phyloP scores from a whole-genome alignment of 2,113 vertebrate genomes.

The Chaetorhynchus papuensis region DNA sequence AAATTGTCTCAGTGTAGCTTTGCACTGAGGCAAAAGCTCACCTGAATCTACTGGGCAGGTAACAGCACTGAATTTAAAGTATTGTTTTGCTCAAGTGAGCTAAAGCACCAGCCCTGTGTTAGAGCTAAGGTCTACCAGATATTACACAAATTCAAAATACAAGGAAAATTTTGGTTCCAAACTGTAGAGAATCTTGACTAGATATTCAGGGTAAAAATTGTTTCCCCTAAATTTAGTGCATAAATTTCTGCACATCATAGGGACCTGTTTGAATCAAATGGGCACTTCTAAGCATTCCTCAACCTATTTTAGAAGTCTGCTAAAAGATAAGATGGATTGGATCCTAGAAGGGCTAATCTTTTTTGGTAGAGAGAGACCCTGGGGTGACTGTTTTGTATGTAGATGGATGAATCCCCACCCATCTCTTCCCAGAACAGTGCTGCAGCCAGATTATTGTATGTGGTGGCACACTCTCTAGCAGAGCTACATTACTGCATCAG shows the following conservation, averaged over 20 bases:
- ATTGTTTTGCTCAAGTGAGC: background rate
- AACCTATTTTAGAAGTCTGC: background rate
- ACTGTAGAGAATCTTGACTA: background rate
- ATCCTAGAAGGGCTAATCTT: background rate
- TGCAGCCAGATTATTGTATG: background rate
- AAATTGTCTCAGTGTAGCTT: background rate
- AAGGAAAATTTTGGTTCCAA: background rate
- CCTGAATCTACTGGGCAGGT: background rate
- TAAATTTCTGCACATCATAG: background rate
- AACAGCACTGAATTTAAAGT: background rate
- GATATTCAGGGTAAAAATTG: background rate
- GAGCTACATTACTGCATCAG: background rate
- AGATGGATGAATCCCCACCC: background rate
- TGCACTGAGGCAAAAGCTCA: background rate
- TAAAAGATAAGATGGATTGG: background rate
- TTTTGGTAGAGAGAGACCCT: background rate
- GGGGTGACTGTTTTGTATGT: background rate
- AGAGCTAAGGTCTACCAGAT: background rate
- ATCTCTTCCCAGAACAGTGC: background rate
- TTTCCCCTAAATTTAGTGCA: background rate
- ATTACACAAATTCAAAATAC: background rate
- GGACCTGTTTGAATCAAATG: background rate
- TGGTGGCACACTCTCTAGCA: background rate
- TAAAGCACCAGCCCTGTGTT: background rate
- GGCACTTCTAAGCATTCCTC: background rate